A percentile compares a stretch with the other conserved stretches of the same genome.
These are phyloP conservation scores for Acrocephalus scirpaceus DNA, from an alignment of 2,797 vertebrate species.

Conservation along the genomic window DNA sequence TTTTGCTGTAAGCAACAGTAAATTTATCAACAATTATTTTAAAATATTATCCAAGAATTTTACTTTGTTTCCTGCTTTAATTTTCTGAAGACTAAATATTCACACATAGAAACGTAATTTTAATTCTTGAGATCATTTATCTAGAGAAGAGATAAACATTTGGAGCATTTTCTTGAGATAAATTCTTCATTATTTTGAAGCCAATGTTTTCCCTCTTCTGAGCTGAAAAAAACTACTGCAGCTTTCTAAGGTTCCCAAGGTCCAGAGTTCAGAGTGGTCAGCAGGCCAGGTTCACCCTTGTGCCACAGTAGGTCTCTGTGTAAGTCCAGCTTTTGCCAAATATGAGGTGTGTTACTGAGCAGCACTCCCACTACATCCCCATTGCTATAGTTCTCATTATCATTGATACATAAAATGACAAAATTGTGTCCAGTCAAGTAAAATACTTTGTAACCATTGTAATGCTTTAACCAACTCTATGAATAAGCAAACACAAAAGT, in stretches of 20 bases:
- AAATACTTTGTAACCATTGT: not conserved
- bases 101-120: not conserved
- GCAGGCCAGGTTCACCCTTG: not conserved
- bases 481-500: not conserved
- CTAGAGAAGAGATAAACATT: not conserved
- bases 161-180: not conserved
- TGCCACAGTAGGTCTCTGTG: not conserved
- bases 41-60: not conserved
- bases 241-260: not conserved
- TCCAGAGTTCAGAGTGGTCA: not conserved
- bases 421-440: not conserved
- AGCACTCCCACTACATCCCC: not conserved
- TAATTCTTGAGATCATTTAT: not conserved
- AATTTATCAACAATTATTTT: not conserved
- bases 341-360: not conserved
- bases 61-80: not conserved
- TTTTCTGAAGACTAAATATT: not conserved
- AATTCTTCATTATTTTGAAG: not conserved
- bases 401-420: not conserved
- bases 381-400: not conserved
- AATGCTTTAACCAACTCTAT: not conserved
- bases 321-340: not conserved
- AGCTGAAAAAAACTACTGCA: not conserved
- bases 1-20: not conserved
- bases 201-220: not conserved